Evolutionary conservation across 2,888 invertebrate genomes (phyloP).

Genomic region (Ophonus ardosiacus): DNA sequence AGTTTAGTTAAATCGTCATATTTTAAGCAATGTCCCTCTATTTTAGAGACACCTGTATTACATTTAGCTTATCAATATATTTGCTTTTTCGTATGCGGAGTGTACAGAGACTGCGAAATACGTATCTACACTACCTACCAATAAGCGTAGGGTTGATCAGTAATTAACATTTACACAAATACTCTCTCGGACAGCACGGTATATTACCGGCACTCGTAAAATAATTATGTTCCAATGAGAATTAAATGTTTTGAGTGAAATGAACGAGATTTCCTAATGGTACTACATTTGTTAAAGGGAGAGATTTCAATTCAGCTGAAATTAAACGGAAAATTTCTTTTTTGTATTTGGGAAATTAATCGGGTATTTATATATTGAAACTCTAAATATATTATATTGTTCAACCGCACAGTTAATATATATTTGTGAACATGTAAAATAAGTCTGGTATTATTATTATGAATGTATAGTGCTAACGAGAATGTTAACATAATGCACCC

Average conservation of each 20-base stretch:
- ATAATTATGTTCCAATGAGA: constrained; percentile 63
- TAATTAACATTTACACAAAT: constrained; percentile 62
- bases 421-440: no score
- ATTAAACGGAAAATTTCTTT: background rate
- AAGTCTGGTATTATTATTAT: no score
- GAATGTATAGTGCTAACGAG: no score
- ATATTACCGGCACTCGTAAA: constrained; percentile 54
- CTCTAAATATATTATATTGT: no score
- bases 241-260: constrained; percentile 61
- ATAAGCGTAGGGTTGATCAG: constrained; percentile 4
- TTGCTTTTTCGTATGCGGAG: background rate
- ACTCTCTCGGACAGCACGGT: constrained; percentile 17
- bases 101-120: background rate
- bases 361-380: no score
- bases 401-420: no score
- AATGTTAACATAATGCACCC: no score
- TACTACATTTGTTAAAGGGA: constrained; percentile 35
- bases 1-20: no score
- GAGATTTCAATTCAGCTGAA: background rate
- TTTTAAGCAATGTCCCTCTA: no score
- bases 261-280: constrained; percentile 52
- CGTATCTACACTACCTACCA: background rate
- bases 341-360: background rate
- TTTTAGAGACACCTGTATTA: background rate
- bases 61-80: background rate